Evolutionary conservation across 2,113 vertebrate species (phyloP), one percentile per base, ranked within the genome.

Genomic region (Mixornis gularis): DNA sequence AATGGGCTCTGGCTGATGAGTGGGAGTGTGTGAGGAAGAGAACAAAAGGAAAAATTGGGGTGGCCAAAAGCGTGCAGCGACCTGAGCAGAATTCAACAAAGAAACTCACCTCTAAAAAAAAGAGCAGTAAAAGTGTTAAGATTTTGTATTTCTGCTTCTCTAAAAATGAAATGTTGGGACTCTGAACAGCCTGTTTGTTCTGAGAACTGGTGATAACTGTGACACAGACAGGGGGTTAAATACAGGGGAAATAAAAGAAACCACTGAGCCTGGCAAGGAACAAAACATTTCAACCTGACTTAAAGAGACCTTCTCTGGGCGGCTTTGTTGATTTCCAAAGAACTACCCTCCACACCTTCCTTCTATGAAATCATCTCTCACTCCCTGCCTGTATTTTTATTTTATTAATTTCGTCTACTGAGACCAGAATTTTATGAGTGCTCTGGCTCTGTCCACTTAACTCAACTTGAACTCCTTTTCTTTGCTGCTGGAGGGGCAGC

Each of bases 241-340:
- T 43, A 60, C 30, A 79, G 56, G 69, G 84, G 83, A 94, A 92
- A 94, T 89, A 84, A 87, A 94, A 91, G 56, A 92, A 94, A 93
- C 72, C 55, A 0, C 86, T 89, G 79, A 88, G 63, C 58, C 7
- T 64, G 49, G 25, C 13, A n/a, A 89, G 56, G 62, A 94, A 71
- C 27, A 89, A 89, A 95, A 89, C 62, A 72, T 59, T 92, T 81
- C 73, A 78, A 12, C 8, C 53, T 55, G 27, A 85, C 29, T 79
- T 87, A 63, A 53, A 88, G 43, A 10, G 4, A 51, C 17, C 41
- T 84, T 34, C 19, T 89, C 71, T 68, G 19, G 2, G 65, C 9
- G 15, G 62, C 15, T 92, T 76, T 93, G 55, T 21, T 92, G 52
- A 56, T 92, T 91, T 92, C 36, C 44, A 89, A 34, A 92, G 77